Conservation (phyloP, 2,888 invertebrate genomes). For the Halictus ligatus region DNA sequence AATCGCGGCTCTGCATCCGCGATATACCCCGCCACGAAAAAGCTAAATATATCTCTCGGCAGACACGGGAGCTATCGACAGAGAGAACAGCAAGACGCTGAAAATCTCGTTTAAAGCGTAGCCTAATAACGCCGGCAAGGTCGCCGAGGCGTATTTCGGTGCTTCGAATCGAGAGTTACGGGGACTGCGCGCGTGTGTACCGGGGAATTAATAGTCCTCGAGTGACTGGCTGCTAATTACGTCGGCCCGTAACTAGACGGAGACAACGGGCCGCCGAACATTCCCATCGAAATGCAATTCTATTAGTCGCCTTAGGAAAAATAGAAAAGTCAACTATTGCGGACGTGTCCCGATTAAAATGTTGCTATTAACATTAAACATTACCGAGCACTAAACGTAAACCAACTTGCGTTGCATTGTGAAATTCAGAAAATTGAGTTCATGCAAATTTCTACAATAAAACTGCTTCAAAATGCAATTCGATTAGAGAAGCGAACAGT, state of each 20-base stretch:
- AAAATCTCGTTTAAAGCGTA: slow-evolving; percentile 66
- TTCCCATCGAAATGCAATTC: not conserved
- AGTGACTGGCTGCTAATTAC: slow-evolving; percentile 24
- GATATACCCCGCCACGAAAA: slow-evolving; percentile 64
- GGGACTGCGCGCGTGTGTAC: slow-evolving; percentile 23
- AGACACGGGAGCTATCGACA: slow-evolving; percentile 64
- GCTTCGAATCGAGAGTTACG: slow-evolving; percentile 52
- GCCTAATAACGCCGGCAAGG: slow-evolving; percentile 68
- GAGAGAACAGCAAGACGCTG: slow-evolving; percentile 57
- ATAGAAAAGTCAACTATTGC: not conserved
- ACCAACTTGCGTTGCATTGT: not conserved
- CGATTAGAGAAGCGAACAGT: too few species aligned
- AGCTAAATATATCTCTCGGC: slow-evolving; percentile 75
- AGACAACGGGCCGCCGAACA: slow-evolving; percentile 1
- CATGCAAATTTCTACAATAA: too few species aligned
- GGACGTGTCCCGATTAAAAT: not conserved
- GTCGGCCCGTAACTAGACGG: slow-evolving; percentile 8
- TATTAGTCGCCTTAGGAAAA: not conserved
- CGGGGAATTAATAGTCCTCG: slow-evolving; percentile 33
- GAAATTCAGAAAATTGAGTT: not conserved
- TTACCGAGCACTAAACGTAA: not conserved
- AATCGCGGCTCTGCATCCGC: slow-evolving; percentile 65
- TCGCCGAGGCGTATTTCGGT: slow-evolving; percentile 66
- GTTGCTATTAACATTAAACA: not conserved
- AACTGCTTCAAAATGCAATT: too few species aligned